These are phyloP conservation scores for Gila robusta DNA, from an alignment of 2,797 vertebrate species.

Conservation along the genomic window DNA sequence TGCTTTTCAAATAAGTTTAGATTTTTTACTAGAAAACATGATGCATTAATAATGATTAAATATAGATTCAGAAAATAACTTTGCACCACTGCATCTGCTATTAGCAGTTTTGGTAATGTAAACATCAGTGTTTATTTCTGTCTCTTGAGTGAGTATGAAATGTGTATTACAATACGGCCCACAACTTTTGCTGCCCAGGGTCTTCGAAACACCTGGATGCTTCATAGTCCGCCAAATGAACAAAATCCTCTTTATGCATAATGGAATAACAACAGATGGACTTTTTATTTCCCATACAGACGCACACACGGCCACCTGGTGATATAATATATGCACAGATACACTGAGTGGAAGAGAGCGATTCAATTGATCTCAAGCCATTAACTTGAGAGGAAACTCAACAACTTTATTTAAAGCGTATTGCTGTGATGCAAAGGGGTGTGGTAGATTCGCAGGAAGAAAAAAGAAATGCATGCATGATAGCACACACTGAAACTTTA, in stretches of 20 bases:
- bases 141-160: neutral
- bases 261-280: conserved; percentile 44
- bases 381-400: conserved; percentile 13
- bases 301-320: conserved; percentile 23
- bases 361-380: conserved; percentile 1
- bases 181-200: neutral
- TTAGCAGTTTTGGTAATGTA: neutral
- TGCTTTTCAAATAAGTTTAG: neutral
- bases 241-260: conserved; percentile 19
- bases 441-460: neutral
- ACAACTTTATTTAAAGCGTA: conserved; percentile 4
- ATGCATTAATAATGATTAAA: neutral
- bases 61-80: neutral
- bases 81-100: neutral
- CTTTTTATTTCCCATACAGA: conserved; percentile 10
- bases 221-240: neutral
- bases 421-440: conserved; percentile 7
- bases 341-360: conserved; percentile 8
- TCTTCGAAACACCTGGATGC: conserved; percentile 19
- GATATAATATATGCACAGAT: conserved; percentile 4
- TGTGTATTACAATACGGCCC: conserved; percentile 8
- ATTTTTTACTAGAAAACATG: neutral
- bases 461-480: neutral
- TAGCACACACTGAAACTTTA: neutral
- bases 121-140: neutral